phyloP scores from a whole-genome alignment of 2,113 vertebrate species.

The Camelus bactrianus region DNA sequence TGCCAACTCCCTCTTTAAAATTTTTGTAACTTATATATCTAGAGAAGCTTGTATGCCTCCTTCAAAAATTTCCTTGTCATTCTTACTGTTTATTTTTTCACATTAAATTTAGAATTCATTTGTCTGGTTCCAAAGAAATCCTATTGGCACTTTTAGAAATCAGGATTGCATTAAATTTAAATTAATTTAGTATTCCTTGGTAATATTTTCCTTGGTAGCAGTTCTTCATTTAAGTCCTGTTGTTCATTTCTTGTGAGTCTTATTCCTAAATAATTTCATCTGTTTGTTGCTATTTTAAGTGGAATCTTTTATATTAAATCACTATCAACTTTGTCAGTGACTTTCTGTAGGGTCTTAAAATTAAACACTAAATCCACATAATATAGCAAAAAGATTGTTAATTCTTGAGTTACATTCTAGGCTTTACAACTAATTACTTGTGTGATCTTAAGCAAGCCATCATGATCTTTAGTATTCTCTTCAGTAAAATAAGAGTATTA shows the following conservation, averaged over 20 bases:
- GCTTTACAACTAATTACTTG: background rate
- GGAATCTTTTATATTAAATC: background rate
- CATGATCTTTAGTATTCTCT: background rate
- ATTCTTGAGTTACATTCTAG: background rate
- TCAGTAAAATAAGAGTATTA: background rate
- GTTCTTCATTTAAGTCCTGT: background rate
- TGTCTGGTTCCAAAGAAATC: background rate
- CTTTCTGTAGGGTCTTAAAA: background rate
- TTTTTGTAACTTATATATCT: background rate
- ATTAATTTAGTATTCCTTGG: background rate
- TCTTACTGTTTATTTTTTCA: conserved; percentile 10
- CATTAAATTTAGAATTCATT: background rate
- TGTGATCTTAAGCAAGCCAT: background rate
- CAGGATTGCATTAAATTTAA: background rate
- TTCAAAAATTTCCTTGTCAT: background rate
- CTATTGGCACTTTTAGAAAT: background rate
- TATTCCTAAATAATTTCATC: background rate
- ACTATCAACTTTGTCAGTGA: background rate
- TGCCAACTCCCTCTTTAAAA: background rate
- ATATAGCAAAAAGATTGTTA: background rate
- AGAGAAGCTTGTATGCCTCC: background rate
- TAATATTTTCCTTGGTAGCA: background rate
- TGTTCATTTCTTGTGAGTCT: background rate
- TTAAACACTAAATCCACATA: background rate
- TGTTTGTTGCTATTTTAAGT: conserved; percentile 27